These are phyloP conservation scores for Pristiophorus japonicus DNA, from an alignment of 2,113 vertebrate genomes.

Conservation along the genomic window DNA sequence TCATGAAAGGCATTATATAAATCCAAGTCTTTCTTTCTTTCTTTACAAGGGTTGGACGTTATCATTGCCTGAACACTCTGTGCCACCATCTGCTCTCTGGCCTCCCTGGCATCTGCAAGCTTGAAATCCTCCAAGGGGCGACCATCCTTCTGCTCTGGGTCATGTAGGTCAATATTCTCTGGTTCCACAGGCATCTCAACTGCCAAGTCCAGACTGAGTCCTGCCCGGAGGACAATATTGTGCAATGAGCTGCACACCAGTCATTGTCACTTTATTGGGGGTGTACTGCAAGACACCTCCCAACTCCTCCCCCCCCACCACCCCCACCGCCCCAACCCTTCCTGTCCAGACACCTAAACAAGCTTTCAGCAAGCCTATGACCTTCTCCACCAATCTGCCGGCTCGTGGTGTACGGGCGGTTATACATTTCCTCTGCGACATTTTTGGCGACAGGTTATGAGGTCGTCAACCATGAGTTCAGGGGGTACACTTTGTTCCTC, in stretches of 20 bases:
- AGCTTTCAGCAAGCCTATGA: background rate
- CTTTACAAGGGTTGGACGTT: background rate
- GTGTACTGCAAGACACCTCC: background rate
- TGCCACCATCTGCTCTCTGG: background rate
- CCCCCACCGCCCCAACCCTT: background rate
- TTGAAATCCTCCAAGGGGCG: background rate
- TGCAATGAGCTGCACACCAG: background rate
- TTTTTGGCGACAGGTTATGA: background rate
- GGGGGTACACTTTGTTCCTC: background rate
- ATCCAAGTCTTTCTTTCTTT: too few species aligned
- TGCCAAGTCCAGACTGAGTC: background rate
- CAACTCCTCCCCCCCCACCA: background rate
- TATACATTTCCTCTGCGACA: background rate
- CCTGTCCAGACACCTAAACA: background rate
- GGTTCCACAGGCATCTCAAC: background rate
- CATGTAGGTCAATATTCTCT: background rate
- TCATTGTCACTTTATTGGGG: background rate
- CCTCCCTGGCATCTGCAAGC: background rate
- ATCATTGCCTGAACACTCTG: background rate
- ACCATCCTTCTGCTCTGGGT: background rate
- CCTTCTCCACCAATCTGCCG: background rate
- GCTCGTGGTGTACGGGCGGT: background rate
- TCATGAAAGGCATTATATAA: too few species aligned
- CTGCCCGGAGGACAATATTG: background rate
- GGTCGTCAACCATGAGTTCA: background rate